phyloP scores from a whole-genome alignment of 2,888 invertebrate genomes.

The Lottia gigantea region DNA sequence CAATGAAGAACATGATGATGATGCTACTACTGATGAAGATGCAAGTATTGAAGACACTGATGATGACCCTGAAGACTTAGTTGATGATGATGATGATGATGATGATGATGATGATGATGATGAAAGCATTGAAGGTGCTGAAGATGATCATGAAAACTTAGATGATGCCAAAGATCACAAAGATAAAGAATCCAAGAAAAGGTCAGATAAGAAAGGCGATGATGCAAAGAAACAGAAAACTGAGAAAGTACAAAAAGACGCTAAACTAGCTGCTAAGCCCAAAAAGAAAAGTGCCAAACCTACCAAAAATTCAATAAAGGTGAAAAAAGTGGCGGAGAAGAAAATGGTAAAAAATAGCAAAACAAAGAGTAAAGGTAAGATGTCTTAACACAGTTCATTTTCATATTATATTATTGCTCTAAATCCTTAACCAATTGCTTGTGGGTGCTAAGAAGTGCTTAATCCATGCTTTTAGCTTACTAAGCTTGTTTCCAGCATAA shows the following conservation, averaged over 20 bases:
- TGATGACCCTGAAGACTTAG: not conserved
- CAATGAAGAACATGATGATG: too few relatives aligned
- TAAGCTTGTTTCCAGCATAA: too few relatives aligned
- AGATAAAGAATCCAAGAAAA: not conserved
- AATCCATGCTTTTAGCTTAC: too few relatives aligned
- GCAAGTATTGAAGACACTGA: too few relatives aligned
- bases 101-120: not conserved
- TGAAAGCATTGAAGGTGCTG: not conserved
- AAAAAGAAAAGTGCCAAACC: not conserved
- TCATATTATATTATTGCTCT: not conserved
- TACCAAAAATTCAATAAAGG: not conserved
- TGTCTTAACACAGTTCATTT: not conserved
- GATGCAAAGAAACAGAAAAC: not conserved
- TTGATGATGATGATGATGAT: not conserved
- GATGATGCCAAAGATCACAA: not conserved
- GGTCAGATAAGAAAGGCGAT: not conserved
- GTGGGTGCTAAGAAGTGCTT: too few relatives aligned
- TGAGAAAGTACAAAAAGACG: not conserved
- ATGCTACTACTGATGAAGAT: too few relatives aligned
- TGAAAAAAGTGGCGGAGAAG: not conserved
- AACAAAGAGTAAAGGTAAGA: constrained; percentile 10
- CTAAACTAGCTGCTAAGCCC: not conserved
- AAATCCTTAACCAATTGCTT: too few relatives aligned
- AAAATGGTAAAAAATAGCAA: constrained; percentile 7
- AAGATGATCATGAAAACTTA: not conserved